Evolutionary conservation across 2,797 vertebrate genomes (phyloP).

Genomic region (Uromys caudimaculatus): DNA sequence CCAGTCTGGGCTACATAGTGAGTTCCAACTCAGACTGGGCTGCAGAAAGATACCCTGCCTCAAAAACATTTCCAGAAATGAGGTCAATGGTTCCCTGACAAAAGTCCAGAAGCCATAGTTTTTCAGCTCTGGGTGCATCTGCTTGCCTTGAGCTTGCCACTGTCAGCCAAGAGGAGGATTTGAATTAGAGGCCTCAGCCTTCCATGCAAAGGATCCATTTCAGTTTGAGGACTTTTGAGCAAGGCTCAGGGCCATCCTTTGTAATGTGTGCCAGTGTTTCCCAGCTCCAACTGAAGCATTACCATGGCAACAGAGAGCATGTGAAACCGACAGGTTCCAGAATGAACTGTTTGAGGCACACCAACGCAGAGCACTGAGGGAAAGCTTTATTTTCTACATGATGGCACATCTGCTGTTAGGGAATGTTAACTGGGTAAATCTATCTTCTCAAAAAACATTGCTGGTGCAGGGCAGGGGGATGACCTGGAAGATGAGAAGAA

Average conservation of each 20-base stretch:
- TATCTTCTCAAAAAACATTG: too few species aligned
- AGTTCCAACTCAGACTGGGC: not conserved
- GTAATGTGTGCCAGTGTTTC: not conserved
- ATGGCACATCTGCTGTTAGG: accelerated
- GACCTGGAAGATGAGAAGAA: not conserved
- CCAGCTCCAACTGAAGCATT: not conserved
- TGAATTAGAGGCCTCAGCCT: too few species aligned
- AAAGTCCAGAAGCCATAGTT: not conserved
- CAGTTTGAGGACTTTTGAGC: not conserved
- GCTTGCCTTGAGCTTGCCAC: not conserved
- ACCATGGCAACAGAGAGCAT: constrained; percentile 33
- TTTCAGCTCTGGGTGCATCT: not conserved
- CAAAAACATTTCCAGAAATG: not conserved
- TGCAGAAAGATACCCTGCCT: not conserved
- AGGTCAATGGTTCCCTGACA: not conserved
- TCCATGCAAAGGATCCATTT: not conserved
- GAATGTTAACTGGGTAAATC: accelerated
- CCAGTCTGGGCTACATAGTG: not conserved
- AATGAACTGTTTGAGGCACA: not conserved
- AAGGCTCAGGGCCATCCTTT: not conserved
- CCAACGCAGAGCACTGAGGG: not conserved
- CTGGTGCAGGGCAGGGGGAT: accelerated
- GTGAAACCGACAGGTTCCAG: not conserved
- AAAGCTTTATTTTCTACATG: not conserved
- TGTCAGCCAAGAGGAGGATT: not conserved